Conservation (phyloP, 2,797 vertebrate genomes). For the Tadarida brasiliensis region DNA sequence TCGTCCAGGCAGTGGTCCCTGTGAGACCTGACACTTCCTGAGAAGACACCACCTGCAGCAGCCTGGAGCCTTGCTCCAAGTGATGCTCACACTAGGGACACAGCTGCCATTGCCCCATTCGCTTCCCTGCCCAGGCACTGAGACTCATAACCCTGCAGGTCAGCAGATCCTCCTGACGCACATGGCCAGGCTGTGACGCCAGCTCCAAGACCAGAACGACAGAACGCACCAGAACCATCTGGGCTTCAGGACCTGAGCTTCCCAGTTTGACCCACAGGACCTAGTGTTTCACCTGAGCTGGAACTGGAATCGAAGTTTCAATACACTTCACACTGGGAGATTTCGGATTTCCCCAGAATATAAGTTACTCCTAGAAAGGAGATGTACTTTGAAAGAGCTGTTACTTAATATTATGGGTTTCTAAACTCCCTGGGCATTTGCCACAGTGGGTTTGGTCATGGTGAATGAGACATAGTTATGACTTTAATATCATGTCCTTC, state of each 20-base stretch:
- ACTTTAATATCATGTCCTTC: background rate
- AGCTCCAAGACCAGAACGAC: too few relatives aligned
- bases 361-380: background rate
- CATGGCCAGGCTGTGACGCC: background rate
- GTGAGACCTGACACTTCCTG: background rate
- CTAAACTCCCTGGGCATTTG: background rate
- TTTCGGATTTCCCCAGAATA: background rate
- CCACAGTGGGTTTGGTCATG: background rate
- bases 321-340: background rate
- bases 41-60: fast-evolving
- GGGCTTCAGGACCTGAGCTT: background rate
- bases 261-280: background rate
- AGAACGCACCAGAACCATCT: background rate
- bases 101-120: background rate
- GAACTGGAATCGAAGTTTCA: background rate
- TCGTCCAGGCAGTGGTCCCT: fast-evolving
- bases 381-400: background rate
- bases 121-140: background rate
- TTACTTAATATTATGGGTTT: background rate
- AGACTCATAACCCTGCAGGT: too few relatives aligned
- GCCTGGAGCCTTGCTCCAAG: background rate
- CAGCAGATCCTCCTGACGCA: background rate
- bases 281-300: background rate
- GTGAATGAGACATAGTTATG: background rate
- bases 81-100: background rate